Evolutionary conservation across 2,797 vertebrate species (phyloP), one percentile per base, ranked within the genome.

Genomic region (Chanos chanos): DNA sequence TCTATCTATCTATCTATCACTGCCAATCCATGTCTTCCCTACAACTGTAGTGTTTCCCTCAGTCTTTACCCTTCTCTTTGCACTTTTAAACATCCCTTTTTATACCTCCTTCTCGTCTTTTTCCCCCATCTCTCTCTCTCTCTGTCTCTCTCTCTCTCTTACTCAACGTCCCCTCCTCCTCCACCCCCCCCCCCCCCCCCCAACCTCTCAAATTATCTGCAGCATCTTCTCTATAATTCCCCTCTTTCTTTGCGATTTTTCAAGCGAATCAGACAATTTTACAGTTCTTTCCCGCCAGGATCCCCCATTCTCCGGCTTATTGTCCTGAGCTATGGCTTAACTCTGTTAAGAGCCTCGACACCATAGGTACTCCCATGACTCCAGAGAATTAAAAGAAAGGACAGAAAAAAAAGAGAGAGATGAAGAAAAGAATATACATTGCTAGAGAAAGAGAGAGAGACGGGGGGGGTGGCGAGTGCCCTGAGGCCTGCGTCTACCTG

Each of bases 211-310:
- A 71, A 75, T 79, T 66, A 80, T 77, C 73, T 41, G 57, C 30
- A 60, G 44, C 52, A 67, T 81, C 76, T 77, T 72, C 64, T 72
- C 65, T 47, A 70, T 64, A 67, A 72, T 71, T 70, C 61, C 34
- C 58, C 55, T 49, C 66, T 81, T 83, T 86, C 68, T 81, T 76
- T 47, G 50, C 3, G 12, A 60, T 54, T 74, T 74, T 67, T 77
- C 70, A 73, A 76, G 77, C 70, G 66, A 66, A 71, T 84, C 75
- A 75, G 59, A 77, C 68, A 68, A 83, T 84, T 86, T 81, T 72
- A 79, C 76, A 77, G 61, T 34, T 48, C 66, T 71, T 83, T 77
- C 54, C 61, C 72, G 49, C 70, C 73, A 66, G 71, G 52, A 72
- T 77, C 71, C 25, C 43, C 61, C 44, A 73, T 73, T 80, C 69